Conservation (phyloP, 2,797 vertebrate species). For the Melanotaenia boesemani region DNA sequence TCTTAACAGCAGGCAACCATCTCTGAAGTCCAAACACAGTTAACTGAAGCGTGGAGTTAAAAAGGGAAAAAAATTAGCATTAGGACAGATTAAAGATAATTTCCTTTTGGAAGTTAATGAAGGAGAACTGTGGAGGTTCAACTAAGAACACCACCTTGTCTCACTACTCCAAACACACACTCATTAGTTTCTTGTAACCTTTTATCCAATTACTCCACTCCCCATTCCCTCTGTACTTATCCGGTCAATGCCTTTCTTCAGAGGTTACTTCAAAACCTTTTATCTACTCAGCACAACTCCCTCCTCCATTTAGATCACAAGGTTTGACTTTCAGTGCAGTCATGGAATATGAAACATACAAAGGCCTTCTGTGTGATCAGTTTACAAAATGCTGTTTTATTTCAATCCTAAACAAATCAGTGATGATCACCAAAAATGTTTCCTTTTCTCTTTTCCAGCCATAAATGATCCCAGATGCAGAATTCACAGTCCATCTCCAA, state of each 20-base stretch:
- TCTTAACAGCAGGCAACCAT: neutral
- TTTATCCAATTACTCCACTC: constrained; percentile 40
- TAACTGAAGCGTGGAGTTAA: constrained; percentile 12
- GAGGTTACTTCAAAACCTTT: constrained; percentile 32
- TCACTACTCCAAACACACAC: constrained; percentile 13
- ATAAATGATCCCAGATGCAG: neutral
- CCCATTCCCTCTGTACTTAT: constrained; percentile 35
- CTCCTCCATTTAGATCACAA: neutral
- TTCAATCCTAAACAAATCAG: neutral
- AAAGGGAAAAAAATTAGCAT: neutral
- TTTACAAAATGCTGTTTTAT: constrained; percentile 5
- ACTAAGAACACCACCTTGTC: neutral
- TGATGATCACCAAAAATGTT: neutral
- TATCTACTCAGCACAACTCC: constrained; percentile 17
- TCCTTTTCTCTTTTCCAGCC: neutral
- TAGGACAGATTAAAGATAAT: neutral
- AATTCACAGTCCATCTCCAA: neutral
- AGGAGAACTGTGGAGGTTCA: constrained; percentile 4
- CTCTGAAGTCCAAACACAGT: constrained; percentile 18
- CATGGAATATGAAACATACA: neutral
- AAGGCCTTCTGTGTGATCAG: neutral
- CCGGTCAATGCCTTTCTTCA: constrained; percentile 20
- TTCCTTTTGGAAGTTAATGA: constrained; percentile 9
- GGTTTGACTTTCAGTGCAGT: constrained; percentile 8
- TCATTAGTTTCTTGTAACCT: constrained; percentile 31